Base-by-base conservation (phyloP, 2,113 vertebrate genomes). In the Cyprinodon tularosa region DNA sequence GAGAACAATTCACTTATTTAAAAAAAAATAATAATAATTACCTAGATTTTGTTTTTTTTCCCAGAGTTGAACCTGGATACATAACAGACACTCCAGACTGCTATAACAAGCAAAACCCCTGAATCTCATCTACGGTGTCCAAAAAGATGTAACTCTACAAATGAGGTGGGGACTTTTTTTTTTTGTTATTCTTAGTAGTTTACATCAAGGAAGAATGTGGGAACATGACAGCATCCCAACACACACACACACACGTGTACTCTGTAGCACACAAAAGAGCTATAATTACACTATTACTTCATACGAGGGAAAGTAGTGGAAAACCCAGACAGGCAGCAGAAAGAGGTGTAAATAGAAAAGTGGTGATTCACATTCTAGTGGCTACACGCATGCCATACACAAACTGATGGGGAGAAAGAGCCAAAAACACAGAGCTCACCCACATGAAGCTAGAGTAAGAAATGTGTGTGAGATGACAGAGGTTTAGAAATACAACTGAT, bases 261-360 rank as follows among this genome's bases (percentile, higher is more conserved):
- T 4, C 60, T 72, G 48, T 74, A 71, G 71, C 79, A 84, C 74
- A 78, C 76, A 72, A 76, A 77, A 66, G 37, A 50, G 73, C 84
- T 90, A 81, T 87, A 91, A 88, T 91, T 88, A 90, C 71, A 68
- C 62, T 74, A 87, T 92, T 89, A 90, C 90, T 75, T 84, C 82
- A 91, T 90, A 79, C 70, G 67, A 85, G 82, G 84, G 83, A 88
- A 90, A 89, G 86, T 84, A 74, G 82, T 89, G 91, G 92, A 91
- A 93, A 93, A 90, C 88, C 91, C 90, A 81, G 82, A 86, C 86
- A 78, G 45, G 77, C 75, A 74, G 83, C 84, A 78, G 73, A 88
- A 82, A 81, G 79, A 92, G 90, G 92, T 92, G 92, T 89, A 91
- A 92, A 92, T 90, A 91, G 85, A 90, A 90, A 85, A 86, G 68